Percentiles rank a stretch among this genome's conserved stretches.
These are phyloP conservation scores for Rattus norvegicus DNA, from an alignment of 2,113 vertebrate species.

Conservation along the genomic window DNA sequence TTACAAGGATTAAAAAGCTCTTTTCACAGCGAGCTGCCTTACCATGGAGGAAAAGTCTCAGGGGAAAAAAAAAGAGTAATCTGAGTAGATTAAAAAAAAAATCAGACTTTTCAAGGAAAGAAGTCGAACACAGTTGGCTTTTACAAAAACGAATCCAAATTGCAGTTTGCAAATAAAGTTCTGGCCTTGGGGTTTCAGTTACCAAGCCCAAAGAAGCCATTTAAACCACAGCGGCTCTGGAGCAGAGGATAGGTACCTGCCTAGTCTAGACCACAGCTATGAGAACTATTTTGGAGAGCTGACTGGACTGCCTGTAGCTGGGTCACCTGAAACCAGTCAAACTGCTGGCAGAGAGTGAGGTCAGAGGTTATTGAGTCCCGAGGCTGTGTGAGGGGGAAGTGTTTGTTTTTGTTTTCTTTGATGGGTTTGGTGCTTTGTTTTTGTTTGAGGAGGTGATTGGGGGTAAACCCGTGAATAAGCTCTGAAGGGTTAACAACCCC, in stretches of 20 bases:
- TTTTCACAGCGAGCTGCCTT: not conserved
- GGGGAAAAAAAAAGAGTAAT: not conserved
- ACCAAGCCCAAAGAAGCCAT: not conserved
- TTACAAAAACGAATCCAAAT: slow-evolving; percentile 47
- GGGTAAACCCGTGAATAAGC: not conserved
- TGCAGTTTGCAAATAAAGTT: slow-evolving; percentile 52
- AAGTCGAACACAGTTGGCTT: slow-evolving; percentile 48
- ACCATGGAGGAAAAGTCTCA: not conserved
- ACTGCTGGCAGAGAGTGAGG: not conserved
- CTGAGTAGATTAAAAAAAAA: not conserved
- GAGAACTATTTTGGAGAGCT: not conserved
- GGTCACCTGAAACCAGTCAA: not conserved
- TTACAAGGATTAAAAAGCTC: not conserved
- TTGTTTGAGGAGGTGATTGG: not conserved
- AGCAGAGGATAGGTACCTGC: not conserved
- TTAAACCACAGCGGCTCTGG: not conserved
- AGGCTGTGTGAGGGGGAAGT: not conserved
- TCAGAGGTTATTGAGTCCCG: not conserved
- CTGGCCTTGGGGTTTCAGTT: slow-evolving; percentile 6
- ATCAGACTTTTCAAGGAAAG: slow-evolving; percentile 46
- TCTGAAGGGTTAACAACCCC: not conserved
- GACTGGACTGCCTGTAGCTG: not conserved
- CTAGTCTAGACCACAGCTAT: not conserved
- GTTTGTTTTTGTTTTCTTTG: not conserved
- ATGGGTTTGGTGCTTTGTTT: not conserved